Base-by-base conservation (phyloP, 2,888 invertebrate genomes). In the Pyralis farinalis region DNA sequence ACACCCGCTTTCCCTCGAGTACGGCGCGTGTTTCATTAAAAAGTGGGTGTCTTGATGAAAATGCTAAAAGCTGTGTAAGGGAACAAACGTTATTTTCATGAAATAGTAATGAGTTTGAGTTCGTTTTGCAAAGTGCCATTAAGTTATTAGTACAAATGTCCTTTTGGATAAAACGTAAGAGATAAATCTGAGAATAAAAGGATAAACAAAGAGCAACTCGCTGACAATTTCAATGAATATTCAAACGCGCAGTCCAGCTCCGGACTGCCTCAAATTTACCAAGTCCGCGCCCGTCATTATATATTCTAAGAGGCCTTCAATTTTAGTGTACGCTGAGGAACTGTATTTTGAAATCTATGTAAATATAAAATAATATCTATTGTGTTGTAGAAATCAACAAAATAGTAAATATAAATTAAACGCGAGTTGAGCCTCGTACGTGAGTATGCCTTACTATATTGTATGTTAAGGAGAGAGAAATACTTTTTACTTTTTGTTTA, bases 21-120 rank as follows among this genome's bases (percentile, higher is more conserved):
- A 9, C 25, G 43, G 57, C 52, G 44, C 53, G 53, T 57, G 55
- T 67, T 68, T 69, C 53, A 69, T 66, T 64, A 66, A 58, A 64
- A 58, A 54, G 48, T 51, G n/a, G n/a, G n/a, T n/a, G n/a, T n/a
- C n/a, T n/a, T n/a, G n/a, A n/a, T n/a, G n/a, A n/a, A n/a, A n/a
- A n/a, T n/a, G n/a, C n/a, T n/a, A n/a, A n/a, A n/a, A n/a, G n/a
- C n/a, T n/a, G n/a, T n/a, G n/a, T n/a, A n/a, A n/a, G n/a, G n/a
- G n/a, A n/a, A n/a, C n/a, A n/a, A n/a, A n/a, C n/a, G n/a, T n/a
- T n/a, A 45, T 56, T 57, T 16, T 16, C 16, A 16, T 16, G 16
- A 16, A 16, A 16, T 3, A 16, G 2, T 16, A 16, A 16, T 16
- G 16, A 4, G 16, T 4, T 16, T 16, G 4, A 16, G 16, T 16